These are phyloP conservation scores for Podiceps cristatus DNA, from an alignment of 2,113 vertebrate species.

Conservation along the genomic window DNA sequence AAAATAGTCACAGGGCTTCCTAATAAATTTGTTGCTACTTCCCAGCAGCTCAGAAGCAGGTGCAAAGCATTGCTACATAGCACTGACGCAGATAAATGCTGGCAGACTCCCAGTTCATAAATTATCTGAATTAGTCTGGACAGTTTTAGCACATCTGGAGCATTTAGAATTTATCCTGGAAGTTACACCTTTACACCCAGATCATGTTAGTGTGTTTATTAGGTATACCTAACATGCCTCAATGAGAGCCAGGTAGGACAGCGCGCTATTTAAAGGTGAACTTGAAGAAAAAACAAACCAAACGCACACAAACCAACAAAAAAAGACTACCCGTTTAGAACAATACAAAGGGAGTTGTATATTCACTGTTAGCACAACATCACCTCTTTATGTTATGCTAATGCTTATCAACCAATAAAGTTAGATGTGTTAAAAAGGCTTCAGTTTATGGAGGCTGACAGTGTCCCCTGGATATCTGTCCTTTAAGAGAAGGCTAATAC, in stretches of 20 bases:
- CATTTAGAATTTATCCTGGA: slow-evolving; percentile 14
- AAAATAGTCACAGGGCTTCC: neutral
- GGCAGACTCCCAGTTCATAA: slow-evolving; percentile 26
- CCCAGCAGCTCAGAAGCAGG: slow-evolving; percentile 23
- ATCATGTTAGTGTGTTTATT: neutral
- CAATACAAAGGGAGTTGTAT: neutral
- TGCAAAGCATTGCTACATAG: neutral
- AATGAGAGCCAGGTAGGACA: neutral
- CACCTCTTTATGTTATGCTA: neutral
- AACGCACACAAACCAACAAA: neutral
- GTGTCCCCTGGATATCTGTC: neutral
- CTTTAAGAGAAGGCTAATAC: neutral
- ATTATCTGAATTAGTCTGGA: slow-evolving; percentile 41
- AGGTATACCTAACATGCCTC: neutral
- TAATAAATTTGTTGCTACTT: neutral
- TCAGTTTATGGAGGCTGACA: neutral
- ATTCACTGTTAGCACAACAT: neutral
- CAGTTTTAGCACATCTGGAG: slow-evolving; percentile 42
- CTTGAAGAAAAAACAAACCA: neutral
- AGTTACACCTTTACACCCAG: neutral
- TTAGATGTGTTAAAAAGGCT: neutral
- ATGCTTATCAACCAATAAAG: neutral
- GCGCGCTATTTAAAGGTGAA: neutral
- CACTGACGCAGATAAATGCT: neutral
- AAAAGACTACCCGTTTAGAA: neutral